Conservation (phyloP, 1,140 invertebrate species). For the Sitophilus oryzae region DNA sequence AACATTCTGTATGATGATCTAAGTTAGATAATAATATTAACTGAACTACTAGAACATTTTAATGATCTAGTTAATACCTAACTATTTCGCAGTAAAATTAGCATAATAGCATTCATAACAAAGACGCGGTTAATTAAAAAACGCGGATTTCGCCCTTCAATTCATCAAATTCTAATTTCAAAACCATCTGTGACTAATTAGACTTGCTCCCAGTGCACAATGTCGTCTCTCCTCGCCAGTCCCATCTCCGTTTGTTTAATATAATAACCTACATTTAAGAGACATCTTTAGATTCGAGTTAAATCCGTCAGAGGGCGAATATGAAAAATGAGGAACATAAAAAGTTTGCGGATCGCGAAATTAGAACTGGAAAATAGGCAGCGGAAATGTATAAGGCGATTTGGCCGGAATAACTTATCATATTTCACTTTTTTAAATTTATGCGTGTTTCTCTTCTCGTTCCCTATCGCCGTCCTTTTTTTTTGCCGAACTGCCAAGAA, state of each 20-base stretch:
- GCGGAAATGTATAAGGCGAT: conserved; percentile 27
- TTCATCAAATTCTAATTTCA: no score
- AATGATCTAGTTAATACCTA: no score
- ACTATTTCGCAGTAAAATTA: no score
- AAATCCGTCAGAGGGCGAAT: conserved; percentile 15
- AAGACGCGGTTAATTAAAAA: no score
- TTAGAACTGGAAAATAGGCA: conserved; percentile 25
- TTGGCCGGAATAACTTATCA: conserved; percentile 25
- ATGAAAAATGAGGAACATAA: conserved; percentile 24
- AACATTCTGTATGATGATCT: no score
- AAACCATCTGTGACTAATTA: background rate
- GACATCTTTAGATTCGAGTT: conserved; percentile 4
- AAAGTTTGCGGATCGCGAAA: conserved; percentile 27
- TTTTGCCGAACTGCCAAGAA: background rate
- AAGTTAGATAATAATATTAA: no score
- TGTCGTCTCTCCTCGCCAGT: background rate
- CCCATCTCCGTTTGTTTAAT: conserved; percentile 12
- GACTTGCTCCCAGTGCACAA: background rate
- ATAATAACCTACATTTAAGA: conserved; percentile 13
- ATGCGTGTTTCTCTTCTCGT: conserved; percentile 16
- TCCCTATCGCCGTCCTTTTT: no score
- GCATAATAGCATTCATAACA: no score
- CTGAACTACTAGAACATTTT: no score
- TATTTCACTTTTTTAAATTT: conserved; percentile 28
- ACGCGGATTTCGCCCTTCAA: no score